These are phyloP conservation scores for Acronicta psi DNA, from an alignment of 2,888 invertebrate genomes.

Conservation along the genomic window DNA sequence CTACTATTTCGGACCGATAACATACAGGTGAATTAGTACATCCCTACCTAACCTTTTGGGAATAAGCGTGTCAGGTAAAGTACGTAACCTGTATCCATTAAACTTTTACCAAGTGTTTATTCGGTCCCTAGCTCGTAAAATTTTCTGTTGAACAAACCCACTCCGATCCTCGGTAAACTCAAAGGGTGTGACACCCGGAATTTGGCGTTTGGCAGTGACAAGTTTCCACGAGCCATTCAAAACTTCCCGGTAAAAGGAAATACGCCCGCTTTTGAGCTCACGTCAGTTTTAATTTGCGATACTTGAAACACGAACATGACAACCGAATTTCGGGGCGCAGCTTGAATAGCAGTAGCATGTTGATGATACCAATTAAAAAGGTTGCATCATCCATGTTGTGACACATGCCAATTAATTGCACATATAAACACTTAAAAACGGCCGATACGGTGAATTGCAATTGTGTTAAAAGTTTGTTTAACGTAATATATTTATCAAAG, in stretches of 20 bases:
- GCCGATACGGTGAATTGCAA: not conserved
- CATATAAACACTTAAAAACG: too few relatives aligned
- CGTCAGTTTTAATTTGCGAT: constrained; percentile 26
- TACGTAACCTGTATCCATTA: not conserved
- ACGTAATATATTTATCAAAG: too few relatives aligned
- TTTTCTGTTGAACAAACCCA: constrained; percentile 1
- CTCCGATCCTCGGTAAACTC: constrained; percentile 4
- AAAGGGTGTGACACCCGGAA: constrained; percentile 4
- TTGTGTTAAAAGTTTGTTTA: too few relatives aligned
- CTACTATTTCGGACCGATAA: too few relatives aligned
- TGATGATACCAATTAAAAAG: constrained; percentile 26
- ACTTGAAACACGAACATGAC: constrained; percentile 8
- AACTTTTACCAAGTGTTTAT: not conserved
- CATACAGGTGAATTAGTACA: too few relatives aligned
- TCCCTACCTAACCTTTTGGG: too few relatives aligned
- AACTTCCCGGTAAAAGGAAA: constrained; percentile 7
- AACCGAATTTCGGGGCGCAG: not conserved
- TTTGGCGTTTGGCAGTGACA: constrained; percentile 5
- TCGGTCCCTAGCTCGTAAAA: not conserved
- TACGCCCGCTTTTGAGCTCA: constrained; percentile 17
- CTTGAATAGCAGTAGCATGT: constrained; percentile 3
- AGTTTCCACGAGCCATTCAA: constrained; percentile 13
- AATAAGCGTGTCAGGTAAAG: too few relatives aligned
- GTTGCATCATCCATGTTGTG: constrained; percentile 8
- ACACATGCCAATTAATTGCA: not conserved